Evolutionary conservation across 2,888 invertebrate species (phyloP).

Genomic region (Galerucella calmariensis): DNA sequence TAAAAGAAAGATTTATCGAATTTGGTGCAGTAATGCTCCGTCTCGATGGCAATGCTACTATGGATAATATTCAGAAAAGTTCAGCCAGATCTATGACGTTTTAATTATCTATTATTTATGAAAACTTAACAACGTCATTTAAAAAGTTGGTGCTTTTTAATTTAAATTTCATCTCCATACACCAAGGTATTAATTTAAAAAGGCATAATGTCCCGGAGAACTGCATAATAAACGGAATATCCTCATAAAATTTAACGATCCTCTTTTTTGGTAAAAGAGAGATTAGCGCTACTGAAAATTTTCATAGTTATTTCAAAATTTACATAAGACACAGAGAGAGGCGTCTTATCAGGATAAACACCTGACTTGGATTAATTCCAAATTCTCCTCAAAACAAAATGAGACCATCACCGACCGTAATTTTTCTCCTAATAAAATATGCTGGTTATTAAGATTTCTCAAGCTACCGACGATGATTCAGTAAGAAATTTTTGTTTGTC

Average conservation of each 20-base stretch:
- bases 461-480: background rate
- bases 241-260: conserved; percentile 20
- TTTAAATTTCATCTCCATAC: background rate
- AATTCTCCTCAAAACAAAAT: conserved; percentile 9
- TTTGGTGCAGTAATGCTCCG: too few relatives aligned
- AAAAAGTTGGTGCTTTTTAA: background rate
- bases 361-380: conserved; percentile 34
- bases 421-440: background rate
- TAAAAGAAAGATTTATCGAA: too few relatives aligned
- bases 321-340: conserved; percentile 26
- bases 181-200: conserved; percentile 5
- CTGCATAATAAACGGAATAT: conserved; percentile 5
- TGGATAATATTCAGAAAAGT: background rate
- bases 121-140: background rate
- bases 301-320: conserved; percentile 28
- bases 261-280: conserved; percentile 9
- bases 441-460: conserved; percentile 3
- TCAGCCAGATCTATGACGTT: background rate
- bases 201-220: background rate
- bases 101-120: background rate
- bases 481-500: background rate
- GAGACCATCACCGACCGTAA: background rate
- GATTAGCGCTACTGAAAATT: conserved; percentile 20
- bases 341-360: conserved; percentile 35
- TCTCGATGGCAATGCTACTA: too few relatives aligned